A percentile compares a stretch with the other conserved stretches of the same genome.
phyloP scores from a whole-genome alignment of 2,113 vertebrate species.

The Brachyhypopomus occidentalis region DNA sequence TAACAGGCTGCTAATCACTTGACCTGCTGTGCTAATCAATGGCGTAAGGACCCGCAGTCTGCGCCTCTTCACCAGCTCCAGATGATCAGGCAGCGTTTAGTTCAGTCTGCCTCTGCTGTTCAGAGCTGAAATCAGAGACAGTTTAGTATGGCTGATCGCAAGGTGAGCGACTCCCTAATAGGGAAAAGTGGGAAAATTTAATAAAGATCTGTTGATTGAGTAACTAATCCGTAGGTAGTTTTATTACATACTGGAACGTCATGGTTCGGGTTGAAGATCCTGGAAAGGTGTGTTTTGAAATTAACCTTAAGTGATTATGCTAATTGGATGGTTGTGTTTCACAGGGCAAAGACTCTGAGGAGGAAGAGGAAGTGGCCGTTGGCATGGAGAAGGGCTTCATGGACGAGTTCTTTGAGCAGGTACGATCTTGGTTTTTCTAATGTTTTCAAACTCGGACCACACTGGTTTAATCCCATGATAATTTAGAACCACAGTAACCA shows the following conservation, averaged over 20 bases:
- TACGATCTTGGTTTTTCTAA: constrained; percentile 55
- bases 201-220: not conserved
- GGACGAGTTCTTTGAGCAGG: constrained; percentile 96
- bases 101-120: not conserved
- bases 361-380: constrained; percentile 87
- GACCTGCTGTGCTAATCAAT: constrained; percentile 61
- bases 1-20: constrained; percentile 62
- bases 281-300: not conserved
- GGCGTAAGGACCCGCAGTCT: constrained; percentile 47
- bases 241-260: not conserved
- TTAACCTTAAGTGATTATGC: constrained; percentile 2
- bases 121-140: not conserved
- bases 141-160: not conserved
- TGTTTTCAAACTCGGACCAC: not conserved
- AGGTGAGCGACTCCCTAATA: not conserved
- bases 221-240: not conserved
- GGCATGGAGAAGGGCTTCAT: constrained; percentile 90
- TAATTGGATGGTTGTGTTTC: constrained; percentile 31
- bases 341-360: constrained; percentile 84
- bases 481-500: not conserved
- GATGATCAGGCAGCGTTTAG: not conserved
- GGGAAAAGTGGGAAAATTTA: too few species aligned
- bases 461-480: not conserved
- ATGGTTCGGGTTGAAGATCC: not conserved
- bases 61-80: constrained; percentile 37